These are phyloP conservation scores for Tetragonula clypearis DNA, from an alignment of 1,140 invertebrate species.

Conservation along the genomic window DNA sequence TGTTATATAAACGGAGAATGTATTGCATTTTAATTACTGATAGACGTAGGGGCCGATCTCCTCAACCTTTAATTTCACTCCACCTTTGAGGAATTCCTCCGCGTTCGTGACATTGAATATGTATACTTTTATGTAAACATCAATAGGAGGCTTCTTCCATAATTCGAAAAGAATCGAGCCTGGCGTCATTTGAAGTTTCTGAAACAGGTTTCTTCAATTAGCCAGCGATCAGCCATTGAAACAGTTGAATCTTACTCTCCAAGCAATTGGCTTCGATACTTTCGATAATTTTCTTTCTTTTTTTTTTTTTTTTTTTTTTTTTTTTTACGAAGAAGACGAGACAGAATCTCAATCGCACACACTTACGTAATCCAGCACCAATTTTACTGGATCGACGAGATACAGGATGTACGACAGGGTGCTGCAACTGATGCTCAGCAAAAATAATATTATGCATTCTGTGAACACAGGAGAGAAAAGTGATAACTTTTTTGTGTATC, in stretches of 20 bases:
- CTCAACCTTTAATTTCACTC: conserved; percentile 85
- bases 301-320: not conserved
- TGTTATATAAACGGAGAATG: not conserved
- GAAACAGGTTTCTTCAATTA: not conserved
- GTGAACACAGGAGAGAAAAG: conserved; percentile 58
- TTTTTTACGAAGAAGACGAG: not conserved
- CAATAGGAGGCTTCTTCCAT: conserved; percentile 87
- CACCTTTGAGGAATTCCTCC: conserved; percentile 85
- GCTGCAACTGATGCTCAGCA: conserved; percentile 69
- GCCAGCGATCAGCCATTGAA: too few species aligned
- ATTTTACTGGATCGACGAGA: conserved; percentile 81
- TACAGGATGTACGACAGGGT: conserved; percentile 79
- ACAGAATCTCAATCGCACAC: conserved; percentile 70
- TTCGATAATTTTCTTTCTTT: not conserved
- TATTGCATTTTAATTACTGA: conserved; percentile 83
- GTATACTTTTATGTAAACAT: conserved; percentile 88
- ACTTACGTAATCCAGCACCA: conserved; percentile 82
- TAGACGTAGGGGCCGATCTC: conserved; percentile 95
- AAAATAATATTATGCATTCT: conserved; percentile 78
- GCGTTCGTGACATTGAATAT: conserved; percentile 94
- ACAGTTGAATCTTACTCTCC: too few species aligned
- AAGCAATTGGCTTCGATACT: not conserved
- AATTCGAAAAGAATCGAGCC: conserved; percentile 83
- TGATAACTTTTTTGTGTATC: not conserved
- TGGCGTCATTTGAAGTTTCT: conserved; percentile 43